Evolutionary conservation across 2,888 invertebrate genomes (phyloP).

Genomic region (Melanophora roralis): DNA sequence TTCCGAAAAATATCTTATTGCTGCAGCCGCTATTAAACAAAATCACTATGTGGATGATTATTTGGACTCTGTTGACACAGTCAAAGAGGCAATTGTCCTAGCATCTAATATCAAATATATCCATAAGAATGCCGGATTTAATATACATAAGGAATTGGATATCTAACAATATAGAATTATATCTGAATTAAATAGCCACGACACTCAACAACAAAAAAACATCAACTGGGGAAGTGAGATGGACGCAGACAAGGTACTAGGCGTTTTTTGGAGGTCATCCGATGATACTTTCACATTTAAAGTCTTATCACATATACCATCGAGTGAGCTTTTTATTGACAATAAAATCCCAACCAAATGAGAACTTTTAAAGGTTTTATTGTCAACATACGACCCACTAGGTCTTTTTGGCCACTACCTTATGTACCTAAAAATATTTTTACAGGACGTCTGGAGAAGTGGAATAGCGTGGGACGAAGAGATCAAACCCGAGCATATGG

Average conservation of each 20-base stretch:
- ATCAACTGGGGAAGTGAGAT: conserved; percentile 19
- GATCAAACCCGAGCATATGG: conserved; percentile 1
- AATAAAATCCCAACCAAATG: conserved; percentile 38
- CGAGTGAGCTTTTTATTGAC: background rate
- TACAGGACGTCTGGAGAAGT: conserved; percentile 25
- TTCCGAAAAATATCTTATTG: background rate
- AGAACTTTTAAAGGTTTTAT: conserved; percentile 39
- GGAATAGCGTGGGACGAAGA: conserved; percentile 22
- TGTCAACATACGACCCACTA: conserved; percentile 50
- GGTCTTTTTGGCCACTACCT: conserved; percentile 23
- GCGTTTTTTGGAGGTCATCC: conserved; percentile 31
- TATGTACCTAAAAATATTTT: conserved; percentile 27
- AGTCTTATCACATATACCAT: conserved; percentile 20
- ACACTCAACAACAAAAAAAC: background rate
- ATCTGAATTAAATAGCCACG: background rate
- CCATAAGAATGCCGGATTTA: conserved; percentile 18
- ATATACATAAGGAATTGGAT: conserved; percentile 32
- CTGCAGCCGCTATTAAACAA: conserved; percentile 16
- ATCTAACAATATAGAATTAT: conserved; percentile 15
- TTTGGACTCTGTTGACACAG: conserved; percentile 39
- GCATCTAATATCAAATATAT: conserved; percentile 25
- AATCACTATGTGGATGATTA: conserved; percentile 38
- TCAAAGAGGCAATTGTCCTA: conserved; percentile 16
- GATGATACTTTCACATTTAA: conserved; percentile 35
- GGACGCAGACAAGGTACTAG: conserved; percentile 9